phyloP scores from a whole-genome alignment of 2,113 vertebrate genomes.

The Osmerus mordax region DNA sequence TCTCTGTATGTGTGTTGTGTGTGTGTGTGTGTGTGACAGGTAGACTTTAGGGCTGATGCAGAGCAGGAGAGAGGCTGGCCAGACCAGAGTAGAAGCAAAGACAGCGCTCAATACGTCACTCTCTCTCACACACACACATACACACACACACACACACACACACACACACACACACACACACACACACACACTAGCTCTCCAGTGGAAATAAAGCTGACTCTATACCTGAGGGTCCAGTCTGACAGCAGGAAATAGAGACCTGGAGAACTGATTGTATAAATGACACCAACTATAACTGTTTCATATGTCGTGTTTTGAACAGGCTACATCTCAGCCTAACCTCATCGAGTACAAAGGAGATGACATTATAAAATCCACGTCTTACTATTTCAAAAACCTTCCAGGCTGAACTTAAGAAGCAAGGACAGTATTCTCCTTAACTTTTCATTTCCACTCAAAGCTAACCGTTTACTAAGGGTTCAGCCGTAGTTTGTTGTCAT shows the following conservation, averaged over 20 bases:
- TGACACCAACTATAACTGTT: background rate
- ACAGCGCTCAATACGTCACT: background rate
- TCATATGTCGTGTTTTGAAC: background rate
- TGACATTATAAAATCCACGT: background rate
- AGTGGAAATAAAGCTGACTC: background rate
- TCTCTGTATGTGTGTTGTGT: background rate
- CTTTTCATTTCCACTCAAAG: too few species aligned
- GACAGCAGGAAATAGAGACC: background rate
- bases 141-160: background rate
- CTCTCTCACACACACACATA: background rate
- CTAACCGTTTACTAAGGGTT: too few species aligned
- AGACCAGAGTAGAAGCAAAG: conserved; percentile 1
- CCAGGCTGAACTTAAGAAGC: background rate
- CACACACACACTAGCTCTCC: conserved; percentile 2
- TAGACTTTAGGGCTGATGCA: background rate
- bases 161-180: background rate
- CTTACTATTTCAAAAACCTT: background rate
- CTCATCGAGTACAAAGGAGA: background rate
- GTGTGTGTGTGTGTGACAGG: background rate
- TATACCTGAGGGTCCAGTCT: background rate
- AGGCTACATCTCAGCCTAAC: background rate
- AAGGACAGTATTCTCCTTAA: too few species aligned
- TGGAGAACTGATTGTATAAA: background rate
- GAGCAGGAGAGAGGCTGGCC: conserved; percentile 4
- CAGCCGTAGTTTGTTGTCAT: too few species aligned